Conservation (phyloP, 2,888 invertebrate species). For the Oscheius sp. region DNA sequence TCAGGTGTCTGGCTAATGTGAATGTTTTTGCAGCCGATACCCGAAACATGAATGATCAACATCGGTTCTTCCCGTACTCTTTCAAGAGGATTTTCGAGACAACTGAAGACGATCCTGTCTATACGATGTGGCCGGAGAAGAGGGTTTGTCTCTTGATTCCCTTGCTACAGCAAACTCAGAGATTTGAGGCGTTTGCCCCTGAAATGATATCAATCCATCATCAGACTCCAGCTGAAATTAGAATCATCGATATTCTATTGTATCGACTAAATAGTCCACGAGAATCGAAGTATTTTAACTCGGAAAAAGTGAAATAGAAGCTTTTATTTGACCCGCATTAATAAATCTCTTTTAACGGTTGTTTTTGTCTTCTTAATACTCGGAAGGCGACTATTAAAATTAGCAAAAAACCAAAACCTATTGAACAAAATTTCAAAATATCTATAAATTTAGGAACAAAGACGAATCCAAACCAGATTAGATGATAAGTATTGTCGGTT, state of each 20-base stretch:
- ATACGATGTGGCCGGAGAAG: slow-evolving; percentile 11
- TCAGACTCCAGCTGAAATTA: slow-evolving; percentile 43
- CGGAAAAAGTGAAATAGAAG: neutral
- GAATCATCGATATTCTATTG: slow-evolving; percentile 47
- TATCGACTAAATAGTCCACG: slow-evolving; percentile 32
- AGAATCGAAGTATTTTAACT: neutral
- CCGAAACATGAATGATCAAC: slow-evolving; percentile 41
- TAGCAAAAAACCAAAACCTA: slow-evolving; percentile 41
- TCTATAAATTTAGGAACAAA: slow-evolving; percentile 43
- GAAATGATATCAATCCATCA: slow-evolving; percentile 55
- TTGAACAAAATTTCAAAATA: slow-evolving; percentile 38
- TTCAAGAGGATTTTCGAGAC: neutral
- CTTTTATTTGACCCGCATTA: neutral
- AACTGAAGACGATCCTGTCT: neutral
- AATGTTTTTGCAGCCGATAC: slow-evolving; percentile 55
- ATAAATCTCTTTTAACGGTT: neutral
- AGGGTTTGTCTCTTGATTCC: neutral
- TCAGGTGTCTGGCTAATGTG: slow-evolving; percentile 47
- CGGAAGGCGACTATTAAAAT: slow-evolving; percentile 32
- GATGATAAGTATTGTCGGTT: slow-evolving; percentile 39
- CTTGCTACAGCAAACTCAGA: no score
- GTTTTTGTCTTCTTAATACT: neutral
- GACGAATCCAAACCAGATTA: slow-evolving; percentile 50
- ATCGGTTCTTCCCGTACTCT: slow-evolving; percentile 49
- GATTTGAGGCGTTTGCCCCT: slow-evolving; percentile 42